Base-by-base conservation (phyloP, 2,888 invertebrate genomes). In the Thera britannica region DNA sequence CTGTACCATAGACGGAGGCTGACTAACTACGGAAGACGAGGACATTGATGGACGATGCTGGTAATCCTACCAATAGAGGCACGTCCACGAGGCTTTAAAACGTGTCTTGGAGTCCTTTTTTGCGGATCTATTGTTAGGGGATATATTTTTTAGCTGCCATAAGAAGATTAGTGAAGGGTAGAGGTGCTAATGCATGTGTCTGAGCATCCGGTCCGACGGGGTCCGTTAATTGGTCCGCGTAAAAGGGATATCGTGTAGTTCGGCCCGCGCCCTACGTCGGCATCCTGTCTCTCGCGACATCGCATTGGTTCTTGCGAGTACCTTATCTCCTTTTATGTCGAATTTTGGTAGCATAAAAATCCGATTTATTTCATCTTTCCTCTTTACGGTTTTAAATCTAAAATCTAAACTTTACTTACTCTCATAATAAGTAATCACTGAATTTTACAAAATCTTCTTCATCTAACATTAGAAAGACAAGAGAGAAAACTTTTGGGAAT, bases 221-320 rank as follows among this genome's bases (percentile, higher is more conserved):
- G 90, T 89, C 90, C 89, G 91, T 93, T 93, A 93, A 93, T 93
- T 92, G 93, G 90, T 87, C 88, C 83, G 86, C 89, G 91, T 93
- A 93, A 93, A 93, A 93, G 93, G 92, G 92, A 93, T 93, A 91
- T 91, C 93, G 88, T 93, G 93, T 93, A 89, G 82, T 84, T 79
- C 82, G 82, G 84, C 84, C 83, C 81, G 79, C 82, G 79, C 81
- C 79, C 81, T 78, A 79, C 75, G 79, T 79, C 83, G 77, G 85
- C 87, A 89, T 92, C 92, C 92, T 90, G 87, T 81, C 78, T 81
- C 78, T 79, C 63, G 83, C 81, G 86, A 87, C 83, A 83, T 81
- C 80, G 78, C 83, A 83, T 81, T 80, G 78, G 78, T 57, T 66
- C 72, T 62, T 59, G 77, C 77, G 83, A 80, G n/a, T n/a, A n/a